These are phyloP conservation scores for Odocoileus hemionus DNA, from an alignment of 2,113 vertebrate genomes.

Conservation along the genomic window DNA sequence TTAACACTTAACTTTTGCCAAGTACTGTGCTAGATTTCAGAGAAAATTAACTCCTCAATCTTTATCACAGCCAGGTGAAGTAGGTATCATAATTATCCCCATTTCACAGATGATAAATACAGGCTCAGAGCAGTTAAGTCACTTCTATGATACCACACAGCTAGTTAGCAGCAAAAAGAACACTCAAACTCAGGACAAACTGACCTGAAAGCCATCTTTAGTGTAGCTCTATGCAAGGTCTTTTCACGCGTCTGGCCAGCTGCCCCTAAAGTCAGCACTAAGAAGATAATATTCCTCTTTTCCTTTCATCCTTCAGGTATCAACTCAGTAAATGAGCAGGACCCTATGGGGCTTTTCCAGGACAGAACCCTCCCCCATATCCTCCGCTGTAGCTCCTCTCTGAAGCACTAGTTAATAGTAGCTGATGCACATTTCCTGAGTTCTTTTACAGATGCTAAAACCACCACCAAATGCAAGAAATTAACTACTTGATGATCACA, in stretches of 20 bases:
- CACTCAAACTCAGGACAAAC: neutral
- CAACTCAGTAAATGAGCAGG: neutral
- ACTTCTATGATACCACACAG: neutral
- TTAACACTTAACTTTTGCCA: slow-evolving; percentile 12
- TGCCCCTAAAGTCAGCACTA: neutral
- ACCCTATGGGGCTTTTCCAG: neutral
- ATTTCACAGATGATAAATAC: neutral
- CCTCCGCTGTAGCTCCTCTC: neutral
- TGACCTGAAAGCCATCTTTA: neutral
- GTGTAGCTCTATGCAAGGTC: neutral
- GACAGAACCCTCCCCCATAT: neutral
- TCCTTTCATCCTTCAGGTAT: neutral
- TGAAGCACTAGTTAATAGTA: neutral
- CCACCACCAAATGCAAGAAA: neutral
- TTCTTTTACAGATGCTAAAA: neutral
- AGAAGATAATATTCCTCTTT: neutral
- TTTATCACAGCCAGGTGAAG: neutral
- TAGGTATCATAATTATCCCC: neutral
- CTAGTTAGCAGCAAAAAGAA: neutral
- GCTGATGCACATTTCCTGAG: neutral
- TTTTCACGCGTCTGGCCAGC: neutral
- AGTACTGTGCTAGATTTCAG: neutral
- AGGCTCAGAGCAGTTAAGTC: neutral
- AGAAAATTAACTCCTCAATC: slow-evolving; percentile 1
- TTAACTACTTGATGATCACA: neutral